Evolutionary conservation across 1,140 invertebrate species (phyloP), one percentile per base, ranked within the genome.

Genomic region (Chironomus striatipennis): DNA sequence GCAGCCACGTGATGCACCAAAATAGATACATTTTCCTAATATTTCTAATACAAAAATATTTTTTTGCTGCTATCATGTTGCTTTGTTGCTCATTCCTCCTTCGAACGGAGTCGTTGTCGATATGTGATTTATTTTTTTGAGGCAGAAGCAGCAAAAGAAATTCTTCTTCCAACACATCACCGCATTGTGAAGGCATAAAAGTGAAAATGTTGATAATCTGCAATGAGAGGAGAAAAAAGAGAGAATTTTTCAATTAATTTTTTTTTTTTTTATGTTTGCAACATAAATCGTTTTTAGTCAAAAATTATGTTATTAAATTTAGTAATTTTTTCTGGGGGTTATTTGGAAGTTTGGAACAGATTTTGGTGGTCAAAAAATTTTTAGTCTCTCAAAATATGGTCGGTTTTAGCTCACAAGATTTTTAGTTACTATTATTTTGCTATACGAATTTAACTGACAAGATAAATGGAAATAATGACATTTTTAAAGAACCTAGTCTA

Each of bases 21-120:
- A 70, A 70, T 20, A 70, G 18, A 70, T 70, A 70, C 65, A 70
- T 70, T 17, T 21, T 70, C 20, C 65, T 18, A 70, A 70, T 70
- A 21, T 70, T 70, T 20, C 65, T 70, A 70, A 18, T 20, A 70
- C 20, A 70, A 21, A 21, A 70, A 18, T 18, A 20, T 70, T 17
- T 17, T 21, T 70, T 70, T 70, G 65, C 65, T 70, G 65, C 65
- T 70, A 70, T 70, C 65, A 70, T 67, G 43, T 15, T 47, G 8
- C 43, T 12, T 5, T 70, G n/a, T 70, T 70, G 65, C 17, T 18
- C 18, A n/a, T 20, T 70, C 2, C 18, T 18, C 18, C 9, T 70
- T 18, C 65, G 65, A 20, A 9, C 10, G 17, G 9, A 70, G n/a
- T 70, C 20, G n/a, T 70, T 17, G 15, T 21, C 65, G 9, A 18